Conservation (phyloP, 1,140 invertebrate genomes). For the Pinna nobilis region DNA sequence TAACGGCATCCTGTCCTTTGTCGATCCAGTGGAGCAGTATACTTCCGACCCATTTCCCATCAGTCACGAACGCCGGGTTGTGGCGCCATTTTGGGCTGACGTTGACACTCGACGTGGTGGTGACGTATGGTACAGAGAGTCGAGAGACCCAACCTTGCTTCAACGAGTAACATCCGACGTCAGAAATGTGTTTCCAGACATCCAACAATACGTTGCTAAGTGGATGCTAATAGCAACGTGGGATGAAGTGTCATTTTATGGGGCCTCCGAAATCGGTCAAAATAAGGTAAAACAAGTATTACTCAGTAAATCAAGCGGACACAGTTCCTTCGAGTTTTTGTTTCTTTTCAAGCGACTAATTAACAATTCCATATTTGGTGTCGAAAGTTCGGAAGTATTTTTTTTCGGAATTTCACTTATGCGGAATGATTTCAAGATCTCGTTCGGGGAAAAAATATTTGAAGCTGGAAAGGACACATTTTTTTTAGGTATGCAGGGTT, state of each 20-base stretch:
- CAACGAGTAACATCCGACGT: constrained; percentile 46
- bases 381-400: no score
- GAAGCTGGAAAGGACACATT: no score
- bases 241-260: constrained; percentile 55
- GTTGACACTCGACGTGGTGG: constrained; percentile 50
- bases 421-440: no score
- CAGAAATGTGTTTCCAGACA: constrained; percentile 35
- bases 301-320: background rate
- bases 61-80: constrained; percentile 36
- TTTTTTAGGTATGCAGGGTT: no score
- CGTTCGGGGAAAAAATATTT: no score
- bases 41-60: constrained; percentile 53
- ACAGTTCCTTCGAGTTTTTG: no score
- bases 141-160: constrained; percentile 31
- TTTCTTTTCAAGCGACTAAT: no score
- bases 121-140: constrained; percentile 49
- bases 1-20: constrained; percentile 59
- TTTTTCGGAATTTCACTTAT: no score
- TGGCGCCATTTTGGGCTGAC: constrained; percentile 62
- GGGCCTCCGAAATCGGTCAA: constrained; percentile 29
- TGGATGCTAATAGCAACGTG: constrained; percentile 63
- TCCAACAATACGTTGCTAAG: constrained; percentile 40
- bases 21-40: constrained; percentile 40
- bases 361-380: no score
- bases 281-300: background rate